phyloP scores from a whole-genome alignment of 2,113 vertebrate species.

The Picathartes gymnocephalus region DNA sequence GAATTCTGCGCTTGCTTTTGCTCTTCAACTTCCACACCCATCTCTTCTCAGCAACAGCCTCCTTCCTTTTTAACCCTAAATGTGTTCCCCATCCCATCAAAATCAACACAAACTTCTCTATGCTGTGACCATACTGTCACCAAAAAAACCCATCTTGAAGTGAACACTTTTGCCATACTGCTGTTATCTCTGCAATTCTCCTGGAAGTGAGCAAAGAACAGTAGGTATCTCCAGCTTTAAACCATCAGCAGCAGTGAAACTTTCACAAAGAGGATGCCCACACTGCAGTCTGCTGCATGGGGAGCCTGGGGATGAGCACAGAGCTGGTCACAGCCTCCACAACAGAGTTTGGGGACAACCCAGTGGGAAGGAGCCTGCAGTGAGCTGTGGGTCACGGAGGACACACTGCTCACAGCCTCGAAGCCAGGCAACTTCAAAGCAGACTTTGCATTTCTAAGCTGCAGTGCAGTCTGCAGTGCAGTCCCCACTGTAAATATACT shows the following conservation, averaged over 20 bases:
- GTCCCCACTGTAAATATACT: not conserved
- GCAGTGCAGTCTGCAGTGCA: slow-evolving; percentile 60
- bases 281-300: not conserved
- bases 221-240: not conserved
- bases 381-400: not conserved
- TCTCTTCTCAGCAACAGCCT: not conserved
- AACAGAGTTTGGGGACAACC: not conserved
- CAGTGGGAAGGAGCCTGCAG: not conserved
- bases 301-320: accelerated
- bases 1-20: not conserved
- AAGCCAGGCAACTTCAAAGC: not conserved
- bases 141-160: accelerated
- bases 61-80: not conserved
- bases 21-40: not conserved
- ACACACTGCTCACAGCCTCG: not conserved
- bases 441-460: not conserved
- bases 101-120: not conserved
- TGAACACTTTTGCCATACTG: not conserved
- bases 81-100: not conserved
- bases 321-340: not conserved
- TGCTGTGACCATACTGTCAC: not conserved
- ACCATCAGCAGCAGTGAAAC: not conserved
- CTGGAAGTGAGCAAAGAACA: not conserved
- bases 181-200: not conserved
- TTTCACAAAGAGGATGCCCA: not conserved